Evolutionary conservation across 2,113 vertebrate genomes (phyloP).

Genomic region (Zosterops borbonicus): DNA sequence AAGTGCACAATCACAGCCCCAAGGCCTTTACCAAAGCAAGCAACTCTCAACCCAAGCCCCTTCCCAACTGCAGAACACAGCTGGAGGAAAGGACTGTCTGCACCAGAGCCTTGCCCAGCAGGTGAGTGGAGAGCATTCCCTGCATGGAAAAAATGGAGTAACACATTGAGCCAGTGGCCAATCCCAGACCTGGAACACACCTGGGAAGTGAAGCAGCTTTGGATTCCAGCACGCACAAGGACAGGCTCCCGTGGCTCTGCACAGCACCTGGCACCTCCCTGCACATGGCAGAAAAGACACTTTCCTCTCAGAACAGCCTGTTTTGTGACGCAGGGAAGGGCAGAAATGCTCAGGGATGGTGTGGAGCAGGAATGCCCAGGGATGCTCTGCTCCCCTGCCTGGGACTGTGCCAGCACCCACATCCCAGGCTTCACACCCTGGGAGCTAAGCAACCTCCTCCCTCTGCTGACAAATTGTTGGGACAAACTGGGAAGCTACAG

Average conservation of each 20-base stretch:
- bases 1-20: neutral
- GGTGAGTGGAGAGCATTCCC: neutral
- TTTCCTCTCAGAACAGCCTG: neutral
- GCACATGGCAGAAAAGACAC: neutral
- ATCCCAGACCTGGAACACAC: neutral
- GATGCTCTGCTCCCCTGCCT: neutral
- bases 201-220: neutral
- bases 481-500: neutral
- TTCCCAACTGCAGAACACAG: neutral
- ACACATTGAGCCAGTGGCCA: neutral
- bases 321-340: neutral
- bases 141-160: neutral
- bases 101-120: neutral
- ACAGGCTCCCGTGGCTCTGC: neutral
- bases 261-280: neutral
- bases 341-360: neutral
- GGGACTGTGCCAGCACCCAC: neutral
- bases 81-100: neutral
- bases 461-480: neutral
- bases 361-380: neutral
- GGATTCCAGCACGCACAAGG: neutral
- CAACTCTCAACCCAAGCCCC: neutral
- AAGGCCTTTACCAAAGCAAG: neutral
- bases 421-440: neutral
- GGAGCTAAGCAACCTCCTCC: neutral